A percentile compares a stretch with the other conserved stretches of the same genome.
Conservation (phyloP, 2,888 invertebrate genomes). For the Brachyopa scutellaris region DNA sequence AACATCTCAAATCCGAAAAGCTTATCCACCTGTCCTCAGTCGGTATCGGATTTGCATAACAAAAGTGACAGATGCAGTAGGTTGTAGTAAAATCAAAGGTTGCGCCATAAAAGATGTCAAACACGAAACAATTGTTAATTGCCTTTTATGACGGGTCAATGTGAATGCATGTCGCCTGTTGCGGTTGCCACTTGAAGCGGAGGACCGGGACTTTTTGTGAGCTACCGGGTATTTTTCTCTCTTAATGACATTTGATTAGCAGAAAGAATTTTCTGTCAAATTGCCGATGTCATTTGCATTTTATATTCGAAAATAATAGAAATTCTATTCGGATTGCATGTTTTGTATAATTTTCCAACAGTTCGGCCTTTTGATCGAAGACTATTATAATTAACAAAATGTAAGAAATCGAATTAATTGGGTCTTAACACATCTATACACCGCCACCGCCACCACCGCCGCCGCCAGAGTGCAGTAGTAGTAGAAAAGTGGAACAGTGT, state of each 20-base stretch:
- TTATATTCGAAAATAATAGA: slow-evolving; percentile 10
- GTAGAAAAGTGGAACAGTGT: slow-evolving; percentile 47
- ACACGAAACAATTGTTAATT: slow-evolving; percentile 64
- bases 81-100: slow-evolving; percentile 44
- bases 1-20: slow-evolving; percentile 13
- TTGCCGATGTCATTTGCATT: slow-evolving; percentile 55
- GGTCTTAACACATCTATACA: slow-evolving; percentile 21
- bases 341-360: slow-evolving; percentile 58
- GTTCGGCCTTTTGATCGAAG: slow-evolving; percentile 38
- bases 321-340: slow-evolving; percentile 27
- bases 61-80: slow-evolving; percentile 49
- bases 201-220: neutral
- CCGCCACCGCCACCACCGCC: no score
- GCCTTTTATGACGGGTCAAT: slow-evolving; percentile 42
- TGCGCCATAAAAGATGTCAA: slow-evolving; percentile 63
- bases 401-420: slow-evolving; percentile 57
- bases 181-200: neutral
- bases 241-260: slow-evolving; percentile 61
- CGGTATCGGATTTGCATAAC: slow-evolving; percentile 56
- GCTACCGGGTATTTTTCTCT: slow-evolving; percentile 46
- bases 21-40: slow-evolving; percentile 44
- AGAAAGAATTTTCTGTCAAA: slow-evolving; percentile 49
- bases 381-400: slow-evolving; percentile 52
- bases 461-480: no score
- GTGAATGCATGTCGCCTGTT: slow-evolving; percentile 20